A percentile compares a stretch with the other conserved stretches of the same genome.
Conservation (phyloP, 2,797 vertebrate species). For the Argentina silus region DNA sequence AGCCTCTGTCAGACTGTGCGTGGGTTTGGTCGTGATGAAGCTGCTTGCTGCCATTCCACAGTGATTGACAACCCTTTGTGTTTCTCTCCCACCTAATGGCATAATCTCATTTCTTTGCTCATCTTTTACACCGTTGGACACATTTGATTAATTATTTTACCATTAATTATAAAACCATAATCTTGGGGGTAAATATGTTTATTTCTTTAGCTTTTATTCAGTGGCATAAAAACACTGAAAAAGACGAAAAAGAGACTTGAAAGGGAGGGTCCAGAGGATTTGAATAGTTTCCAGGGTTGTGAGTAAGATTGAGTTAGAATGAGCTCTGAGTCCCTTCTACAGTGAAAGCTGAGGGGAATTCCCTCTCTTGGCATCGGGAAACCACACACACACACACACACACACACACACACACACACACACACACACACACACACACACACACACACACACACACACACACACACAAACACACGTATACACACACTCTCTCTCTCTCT, state of each 20-base stretch:
- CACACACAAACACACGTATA: background rate
- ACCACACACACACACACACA: conserved; percentile 44
- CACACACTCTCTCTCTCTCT: too few relatives aligned
- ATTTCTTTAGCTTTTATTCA: too few relatives aligned
- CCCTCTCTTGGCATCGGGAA: conserved; percentile 62
- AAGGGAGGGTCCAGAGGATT: conserved; percentile 27
- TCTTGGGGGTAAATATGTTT: too few relatives aligned
- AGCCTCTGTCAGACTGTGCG: background rate
- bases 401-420: conserved; percentile 3
- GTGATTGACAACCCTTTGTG: background rate
- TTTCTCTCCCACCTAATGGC: too few relatives aligned
- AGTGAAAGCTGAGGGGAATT: conserved; percentile 64
- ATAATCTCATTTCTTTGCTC: too few relatives aligned
- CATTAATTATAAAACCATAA: too few relatives aligned
- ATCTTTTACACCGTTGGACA: too few relatives aligned
- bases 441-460: background rate
- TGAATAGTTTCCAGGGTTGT: conserved; percentile 65
- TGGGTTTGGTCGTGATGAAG: background rate
- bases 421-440: conserved; percentile 6
- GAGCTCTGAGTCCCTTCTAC: conserved; percentile 44
- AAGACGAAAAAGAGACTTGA: background rate
- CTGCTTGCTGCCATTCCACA: background rate
- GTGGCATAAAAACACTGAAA: too few relatives aligned
- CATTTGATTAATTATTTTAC: too few relatives aligned
- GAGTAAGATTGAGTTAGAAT: conserved; percentile 51